These are phyloP conservation scores for Oscheius onirici DNA, from an alignment of 2,888 invertebrate species.

Conservation along the genomic window DNA sequence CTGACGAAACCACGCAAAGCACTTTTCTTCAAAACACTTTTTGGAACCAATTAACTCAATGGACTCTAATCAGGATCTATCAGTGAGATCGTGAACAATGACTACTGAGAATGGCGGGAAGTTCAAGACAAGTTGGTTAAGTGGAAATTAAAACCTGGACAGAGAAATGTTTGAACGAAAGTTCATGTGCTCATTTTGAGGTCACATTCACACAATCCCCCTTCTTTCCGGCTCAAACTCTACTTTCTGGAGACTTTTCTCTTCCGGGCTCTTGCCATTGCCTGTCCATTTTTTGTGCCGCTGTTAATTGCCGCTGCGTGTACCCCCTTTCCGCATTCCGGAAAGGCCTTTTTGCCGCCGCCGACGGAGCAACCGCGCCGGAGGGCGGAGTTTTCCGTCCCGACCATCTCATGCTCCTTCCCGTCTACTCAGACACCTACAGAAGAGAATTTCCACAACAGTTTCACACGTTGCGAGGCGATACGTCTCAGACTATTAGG, in stretches of 20 bases:
- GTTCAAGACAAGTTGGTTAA: background rate
- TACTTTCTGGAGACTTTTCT: background rate
- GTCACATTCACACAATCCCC: background rate
- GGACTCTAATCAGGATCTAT: too few relatives aligned
- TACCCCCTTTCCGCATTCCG: constrained; percentile 22
- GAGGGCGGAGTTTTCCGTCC: constrained; percentile 14
- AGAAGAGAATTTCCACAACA: constrained; percentile 8
- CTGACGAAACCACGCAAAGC: constrained; percentile 5
- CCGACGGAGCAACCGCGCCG: background rate
- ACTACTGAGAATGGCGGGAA: background rate
- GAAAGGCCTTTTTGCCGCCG: background rate
- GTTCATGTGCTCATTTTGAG: background rate
- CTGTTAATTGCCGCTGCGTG: constrained; percentile 19
- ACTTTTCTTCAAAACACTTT: too few relatives aligned
- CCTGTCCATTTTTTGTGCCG: background rate
- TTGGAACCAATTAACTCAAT: too few relatives aligned
- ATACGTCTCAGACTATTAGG: constrained; percentile 20
- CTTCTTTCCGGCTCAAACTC: background rate
- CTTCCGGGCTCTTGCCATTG: background rate
- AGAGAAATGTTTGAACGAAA: background rate
- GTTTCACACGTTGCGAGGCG: constrained; percentile 2
- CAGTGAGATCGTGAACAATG: too few relatives aligned
- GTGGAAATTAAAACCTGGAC: background rate
- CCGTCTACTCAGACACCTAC: constrained; percentile 5
- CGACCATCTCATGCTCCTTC: too few relatives aligned